These are phyloP conservation scores for Pterocles gutturalis DNA, from an alignment of 2,113 vertebrate genomes.

Conservation along the genomic window DNA sequence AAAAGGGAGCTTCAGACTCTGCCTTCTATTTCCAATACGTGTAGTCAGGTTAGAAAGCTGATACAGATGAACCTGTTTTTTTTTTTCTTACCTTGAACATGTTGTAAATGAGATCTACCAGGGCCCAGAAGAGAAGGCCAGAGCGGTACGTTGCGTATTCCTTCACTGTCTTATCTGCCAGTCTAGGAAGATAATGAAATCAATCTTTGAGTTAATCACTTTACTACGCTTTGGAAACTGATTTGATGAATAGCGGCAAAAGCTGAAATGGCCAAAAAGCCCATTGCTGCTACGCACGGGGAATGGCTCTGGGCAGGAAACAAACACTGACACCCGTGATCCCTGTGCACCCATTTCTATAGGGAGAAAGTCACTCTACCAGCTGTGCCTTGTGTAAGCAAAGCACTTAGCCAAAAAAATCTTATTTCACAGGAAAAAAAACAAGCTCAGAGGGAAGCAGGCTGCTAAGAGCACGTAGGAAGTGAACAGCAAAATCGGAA, in stretches of 20 bases:
- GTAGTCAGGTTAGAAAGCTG: neutral
- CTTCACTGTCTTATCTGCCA: constrained; percentile 92
- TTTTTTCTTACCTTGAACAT: constrained; percentile 91
- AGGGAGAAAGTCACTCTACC: neutral
- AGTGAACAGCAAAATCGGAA: neutral
- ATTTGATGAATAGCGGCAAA: neutral
- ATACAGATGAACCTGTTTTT: too few relatives aligned
- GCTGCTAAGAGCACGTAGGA: neutral
- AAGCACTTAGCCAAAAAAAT: neutral
- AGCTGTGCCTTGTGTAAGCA: neutral
- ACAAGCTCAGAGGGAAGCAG: neutral
- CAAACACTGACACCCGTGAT: rapidly evolving
- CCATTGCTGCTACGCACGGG: neutral
- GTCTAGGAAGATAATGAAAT: constrained; percentile 70
- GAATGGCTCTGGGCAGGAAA: neutral
- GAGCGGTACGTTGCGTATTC: constrained; percentile 94
- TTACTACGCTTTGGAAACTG: neutral
- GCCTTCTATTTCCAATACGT: rapidly evolving
- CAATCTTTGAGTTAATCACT: neutral
- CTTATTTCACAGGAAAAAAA: neutral
- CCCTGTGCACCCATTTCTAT: neutral
- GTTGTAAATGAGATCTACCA: constrained; percentile 96
- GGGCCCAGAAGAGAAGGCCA: constrained; percentile 96
- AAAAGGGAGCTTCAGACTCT: neutral
- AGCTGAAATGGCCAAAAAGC: neutral